Percentiles rank a stretch among this genome's conserved stretches.
Conservation (phyloP, 2,888 invertebrate genomes). For the Aphelenchoides bicaudatus region DNA sequence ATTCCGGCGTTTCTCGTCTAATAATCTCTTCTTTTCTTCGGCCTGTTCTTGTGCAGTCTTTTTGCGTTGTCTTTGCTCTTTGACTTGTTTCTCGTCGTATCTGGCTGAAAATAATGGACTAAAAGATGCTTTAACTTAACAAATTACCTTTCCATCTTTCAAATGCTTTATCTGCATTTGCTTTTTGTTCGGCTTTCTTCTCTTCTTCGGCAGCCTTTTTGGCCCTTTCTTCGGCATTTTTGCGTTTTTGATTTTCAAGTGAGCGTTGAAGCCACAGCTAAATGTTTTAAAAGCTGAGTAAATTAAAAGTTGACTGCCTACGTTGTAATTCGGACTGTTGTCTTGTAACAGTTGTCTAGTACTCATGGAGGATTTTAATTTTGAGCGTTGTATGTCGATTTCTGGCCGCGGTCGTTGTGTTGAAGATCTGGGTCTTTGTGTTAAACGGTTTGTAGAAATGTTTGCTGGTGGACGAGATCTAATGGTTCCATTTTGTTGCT, state of each 20-base stretch:
- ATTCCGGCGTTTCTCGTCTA: slow-evolving; percentile 18
- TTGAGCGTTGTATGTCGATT: too few species aligned
- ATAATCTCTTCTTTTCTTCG: slow-evolving; percentile 15
- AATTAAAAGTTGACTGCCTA: too few species aligned
- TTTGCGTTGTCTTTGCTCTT: slow-evolving; percentile 21
- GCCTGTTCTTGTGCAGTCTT: slow-evolving; percentile 20
- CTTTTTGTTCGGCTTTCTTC: slow-evolving; percentile 28
- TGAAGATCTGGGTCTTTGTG: too few species aligned
- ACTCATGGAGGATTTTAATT: too few species aligned
- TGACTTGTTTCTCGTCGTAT: slow-evolving; percentile 18
- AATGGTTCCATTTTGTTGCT: too few species aligned
- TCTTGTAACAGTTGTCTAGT: too few species aligned
- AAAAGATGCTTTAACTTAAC: too few species aligned
- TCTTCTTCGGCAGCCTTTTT: not conserved
- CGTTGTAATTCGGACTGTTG: too few species aligned
- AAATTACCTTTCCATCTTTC: slow-evolving; percentile 31
- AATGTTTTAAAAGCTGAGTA: not conserved
- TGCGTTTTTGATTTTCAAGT: not conserved
- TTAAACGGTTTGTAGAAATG: too few species aligned
- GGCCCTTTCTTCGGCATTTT: not conserved
- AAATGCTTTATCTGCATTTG: slow-evolving; percentile 30
- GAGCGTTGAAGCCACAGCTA: slow-evolving; percentile 5
- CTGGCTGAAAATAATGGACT: too few species aligned
- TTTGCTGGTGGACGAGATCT: too few species aligned
- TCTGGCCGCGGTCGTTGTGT: too few species aligned